phyloP scores from a whole-genome alignment of 2,113 vertebrate species.

The Tyrannus savana region DNA sequence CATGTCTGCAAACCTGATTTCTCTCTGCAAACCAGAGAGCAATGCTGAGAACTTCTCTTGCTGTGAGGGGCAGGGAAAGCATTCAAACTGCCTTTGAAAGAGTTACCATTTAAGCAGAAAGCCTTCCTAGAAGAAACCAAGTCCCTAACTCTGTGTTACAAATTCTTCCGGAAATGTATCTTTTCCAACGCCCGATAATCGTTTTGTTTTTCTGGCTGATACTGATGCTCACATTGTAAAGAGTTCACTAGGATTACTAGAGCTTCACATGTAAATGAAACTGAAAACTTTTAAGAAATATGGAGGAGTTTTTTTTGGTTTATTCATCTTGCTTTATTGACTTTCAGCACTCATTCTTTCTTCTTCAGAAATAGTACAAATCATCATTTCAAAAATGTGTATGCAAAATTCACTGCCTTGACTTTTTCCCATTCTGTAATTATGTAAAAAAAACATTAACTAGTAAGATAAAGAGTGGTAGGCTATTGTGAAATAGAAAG shows the following conservation, averaged over 20 bases:
- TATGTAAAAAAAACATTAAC: not conserved
- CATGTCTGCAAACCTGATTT: no score
- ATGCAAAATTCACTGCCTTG: not conserved
- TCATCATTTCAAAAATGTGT: not conserved
- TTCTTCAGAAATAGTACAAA: not conserved
- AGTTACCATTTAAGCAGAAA: no score
- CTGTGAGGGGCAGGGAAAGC: no score
- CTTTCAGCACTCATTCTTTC: not conserved
- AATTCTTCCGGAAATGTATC: no score
- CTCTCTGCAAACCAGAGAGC: no score
- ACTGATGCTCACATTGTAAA: not conserved
- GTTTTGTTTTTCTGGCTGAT: not conserved
- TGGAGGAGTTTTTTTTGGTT: not conserved
- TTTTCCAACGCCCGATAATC: not conserved
- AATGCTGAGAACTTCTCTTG: no score
- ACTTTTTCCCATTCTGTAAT: not conserved
- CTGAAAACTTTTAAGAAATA: not conserved
- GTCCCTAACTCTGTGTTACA: no score
- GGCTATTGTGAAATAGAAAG: not conserved
- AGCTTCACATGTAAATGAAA: not conserved
- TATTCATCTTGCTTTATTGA: not conserved
- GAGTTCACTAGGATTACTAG: not conserved
- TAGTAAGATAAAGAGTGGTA: not conserved
- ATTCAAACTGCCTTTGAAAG: no score
- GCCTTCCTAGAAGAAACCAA: no score